phyloP scores from a whole-genome alignment of 2,113 vertebrate genomes.

The Strix aluco region DNA sequence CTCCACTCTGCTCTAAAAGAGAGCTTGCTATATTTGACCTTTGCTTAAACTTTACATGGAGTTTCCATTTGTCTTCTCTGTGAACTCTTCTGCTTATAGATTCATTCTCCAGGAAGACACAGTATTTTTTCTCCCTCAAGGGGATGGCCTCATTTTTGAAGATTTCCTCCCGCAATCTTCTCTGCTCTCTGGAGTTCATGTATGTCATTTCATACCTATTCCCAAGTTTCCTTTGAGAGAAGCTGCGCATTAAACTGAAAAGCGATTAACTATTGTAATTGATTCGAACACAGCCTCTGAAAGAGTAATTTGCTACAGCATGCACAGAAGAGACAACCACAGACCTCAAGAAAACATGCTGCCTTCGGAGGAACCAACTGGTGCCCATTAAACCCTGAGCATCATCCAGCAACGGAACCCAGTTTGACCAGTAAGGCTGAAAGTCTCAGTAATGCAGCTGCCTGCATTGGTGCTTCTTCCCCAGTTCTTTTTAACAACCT shows the following conservation, averaged over 20 bases:
- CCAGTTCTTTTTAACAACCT: background rate
- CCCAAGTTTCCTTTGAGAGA: background rate
- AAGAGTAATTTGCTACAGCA: background rate
- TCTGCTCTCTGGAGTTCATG: background rate
- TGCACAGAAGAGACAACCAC: background rate
- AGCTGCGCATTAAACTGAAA: background rate
- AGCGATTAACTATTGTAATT: constrained; percentile 39
- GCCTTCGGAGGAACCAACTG: background rate
- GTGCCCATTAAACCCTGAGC: background rate
- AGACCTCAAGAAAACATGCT: background rate
- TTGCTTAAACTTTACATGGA: constrained; percentile 40
- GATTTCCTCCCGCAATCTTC: background rate
- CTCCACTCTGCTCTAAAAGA: background rate
- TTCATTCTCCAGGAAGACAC: constrained; percentile 11
- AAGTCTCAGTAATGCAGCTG: background rate
- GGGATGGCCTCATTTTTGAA: constrained; percentile 23
- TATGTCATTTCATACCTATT: constrained; percentile 14
- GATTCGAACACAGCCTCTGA: background rate
- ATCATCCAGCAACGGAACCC: background rate
- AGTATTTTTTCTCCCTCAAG: background rate
- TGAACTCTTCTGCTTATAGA: constrained; percentile 28
- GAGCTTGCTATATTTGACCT: constrained; percentile 23
- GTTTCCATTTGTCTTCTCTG: constrained; percentile 36
- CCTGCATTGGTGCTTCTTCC: background rate
- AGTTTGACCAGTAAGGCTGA: background rate